Evolutionary conservation across 2,113 vertebrate genomes (phyloP).

Genomic region (Ochotona princeps): DNA sequence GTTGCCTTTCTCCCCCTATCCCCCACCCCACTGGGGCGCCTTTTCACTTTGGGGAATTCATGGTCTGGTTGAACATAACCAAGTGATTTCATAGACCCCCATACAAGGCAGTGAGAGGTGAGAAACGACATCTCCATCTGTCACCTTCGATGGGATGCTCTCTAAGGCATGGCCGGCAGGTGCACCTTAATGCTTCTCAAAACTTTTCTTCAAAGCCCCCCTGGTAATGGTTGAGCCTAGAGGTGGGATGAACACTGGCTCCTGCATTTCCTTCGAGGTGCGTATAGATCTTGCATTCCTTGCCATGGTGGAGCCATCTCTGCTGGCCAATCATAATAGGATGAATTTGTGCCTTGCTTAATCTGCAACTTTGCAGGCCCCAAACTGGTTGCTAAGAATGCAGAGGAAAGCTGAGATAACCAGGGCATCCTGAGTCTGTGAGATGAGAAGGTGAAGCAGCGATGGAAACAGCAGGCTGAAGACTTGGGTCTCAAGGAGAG

Average conservation of each 20-base stretch:
- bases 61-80: background rate
- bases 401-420: background rate
- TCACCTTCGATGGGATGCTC: background rate
- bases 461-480: background rate
- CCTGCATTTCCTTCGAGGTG: background rate
- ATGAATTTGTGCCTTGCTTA: background rate
- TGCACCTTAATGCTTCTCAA: background rate
- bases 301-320: accelerated
- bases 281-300: accelerated
- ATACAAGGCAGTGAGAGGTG: accelerated
- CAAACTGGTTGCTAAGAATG: accelerated
- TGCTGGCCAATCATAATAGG: background rate
- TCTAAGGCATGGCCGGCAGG: background rate
- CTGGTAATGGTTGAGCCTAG: background rate
- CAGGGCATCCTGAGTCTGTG: accelerated
- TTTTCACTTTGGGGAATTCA: background rate
- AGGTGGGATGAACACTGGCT: background rate
- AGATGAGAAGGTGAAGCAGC: background rate
- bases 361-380: accelerated
- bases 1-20: background rate
- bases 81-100: background rate
- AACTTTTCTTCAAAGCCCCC: background rate
- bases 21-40: background rate
- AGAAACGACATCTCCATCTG: background rate
- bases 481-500: too few relatives aligned